phyloP scores from a whole-genome alignment of 1,140 invertebrate genomes.

The Magallana gigas region DNA sequence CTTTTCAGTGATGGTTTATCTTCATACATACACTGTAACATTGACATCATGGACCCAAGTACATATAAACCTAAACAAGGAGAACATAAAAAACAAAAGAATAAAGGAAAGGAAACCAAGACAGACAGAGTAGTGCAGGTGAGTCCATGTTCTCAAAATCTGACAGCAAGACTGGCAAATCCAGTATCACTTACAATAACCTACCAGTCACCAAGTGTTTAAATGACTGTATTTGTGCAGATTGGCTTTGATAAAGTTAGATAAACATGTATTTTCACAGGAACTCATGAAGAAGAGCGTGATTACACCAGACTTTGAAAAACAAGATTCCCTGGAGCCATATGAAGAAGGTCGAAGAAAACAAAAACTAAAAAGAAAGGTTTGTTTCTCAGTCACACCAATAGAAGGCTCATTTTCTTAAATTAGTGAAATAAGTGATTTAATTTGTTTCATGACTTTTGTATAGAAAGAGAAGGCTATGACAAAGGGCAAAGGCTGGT shows the following conservation, averaged over 20 bases:
- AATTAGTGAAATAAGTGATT: not conserved
- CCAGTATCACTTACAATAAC: no score
- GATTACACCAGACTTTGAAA: constrained; percentile 85
- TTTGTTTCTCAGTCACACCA: not conserved
- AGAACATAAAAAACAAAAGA: not conserved
- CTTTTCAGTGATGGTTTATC: constrained; percentile 29
- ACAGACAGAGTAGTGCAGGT: not conserved
- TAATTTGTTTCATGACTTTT: constrained; percentile 47
- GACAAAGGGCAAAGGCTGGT: constrained; percentile 93
- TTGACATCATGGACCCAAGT: not conserved
- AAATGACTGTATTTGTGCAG: no score
- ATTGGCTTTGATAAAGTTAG: no score
- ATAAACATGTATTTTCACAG: constrained; percentile 10
- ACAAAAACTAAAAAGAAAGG: constrained; percentile 82
- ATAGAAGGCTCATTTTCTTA: not conserved
- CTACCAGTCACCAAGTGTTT: no score
- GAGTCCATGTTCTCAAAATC: not conserved
- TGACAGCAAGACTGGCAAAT: no score
- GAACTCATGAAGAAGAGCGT: constrained; percentile 83
- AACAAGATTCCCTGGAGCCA: constrained; percentile 82
- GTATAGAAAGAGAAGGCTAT: constrained; percentile 82
- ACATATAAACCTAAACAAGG: not conserved
- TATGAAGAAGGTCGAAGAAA: constrained; percentile 83
- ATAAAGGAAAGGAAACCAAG: not conserved
- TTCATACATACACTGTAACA: constrained; percentile 4